Base-by-base conservation (phyloP, 2,113 vertebrate species). In the Leucoraja erinaceus region DNA sequence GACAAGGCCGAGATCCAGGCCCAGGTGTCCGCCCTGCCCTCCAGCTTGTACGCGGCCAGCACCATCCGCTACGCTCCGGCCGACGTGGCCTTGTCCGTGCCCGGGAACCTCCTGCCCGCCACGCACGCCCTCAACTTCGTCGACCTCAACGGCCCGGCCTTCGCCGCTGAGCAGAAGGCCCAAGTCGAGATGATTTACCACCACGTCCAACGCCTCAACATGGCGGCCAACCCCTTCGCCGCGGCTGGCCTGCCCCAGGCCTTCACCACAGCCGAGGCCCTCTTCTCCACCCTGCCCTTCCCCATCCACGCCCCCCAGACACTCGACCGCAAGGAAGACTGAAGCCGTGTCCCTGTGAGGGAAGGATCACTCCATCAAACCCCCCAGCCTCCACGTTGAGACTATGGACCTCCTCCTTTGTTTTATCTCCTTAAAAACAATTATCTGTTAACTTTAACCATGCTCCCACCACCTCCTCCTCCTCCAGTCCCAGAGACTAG, bases 1-100 rank as follows among this genome's bases (percentile, higher is more conserved):
- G 97, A 93, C 94, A 96, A 0, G 96, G 95, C 93, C 96, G 96
- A 4, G 96, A 96, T 0, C 0, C 93, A 0, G 33, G 33, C 77
- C 38, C 33, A 16, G 31, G 77, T 14, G 94, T 96, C 95, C 81
- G 47, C 92, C 68, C 47, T 25, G 22, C 20, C 22, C 1, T 20
- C 77, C 54, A 96, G 97, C 94, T 96, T 98, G 31, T 98, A 98
- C 28, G 93, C 98, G 0, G 97, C 98, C 0, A 97, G 98, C 94
- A 96, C 97, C 83, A 98, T 98, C 94, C 97, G 98, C 93, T 98
- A 98, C 0, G 97, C 97, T 79, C 98, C 98, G 0, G 95, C 98
- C 0, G 98, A 98, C 94, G 95, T 98, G 92, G 94, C 95, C 0
- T 93, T 96, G 12, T 92, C 93, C 59, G 54, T 94, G 66, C 93